Percentiles rank a stretch among this genome's conserved stretches.
Evolutionary conservation across 1,140 invertebrate genomes (phyloP).

Genomic region (Dreissena polymorpha): DNA sequence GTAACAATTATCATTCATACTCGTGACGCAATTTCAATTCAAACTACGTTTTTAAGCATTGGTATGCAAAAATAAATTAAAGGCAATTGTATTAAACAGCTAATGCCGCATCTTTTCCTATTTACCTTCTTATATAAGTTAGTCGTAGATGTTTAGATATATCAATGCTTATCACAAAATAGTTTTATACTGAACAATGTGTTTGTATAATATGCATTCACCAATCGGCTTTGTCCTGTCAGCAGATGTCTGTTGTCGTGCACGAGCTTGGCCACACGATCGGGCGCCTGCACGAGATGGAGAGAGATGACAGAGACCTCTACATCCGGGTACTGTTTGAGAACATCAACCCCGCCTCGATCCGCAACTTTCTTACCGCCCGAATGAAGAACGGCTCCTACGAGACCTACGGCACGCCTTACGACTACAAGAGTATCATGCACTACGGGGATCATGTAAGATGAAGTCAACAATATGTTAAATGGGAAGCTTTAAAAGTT

Average conservation of each 20-base stretch:
- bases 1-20: too few relatives aligned
- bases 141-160: too few relatives aligned
- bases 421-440: constrained; percentile 82
- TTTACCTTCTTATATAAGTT: too few relatives aligned
- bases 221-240: too few relatives aligned
- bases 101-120: neutral
- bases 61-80: neutral
- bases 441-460: constrained; percentile 73
- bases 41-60: too few relatives aligned
- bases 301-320: constrained; percentile 84
- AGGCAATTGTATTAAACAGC: neutral
- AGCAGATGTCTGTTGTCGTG: constrained; percentile 54
- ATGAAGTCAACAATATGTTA: neutral
- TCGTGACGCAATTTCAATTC: too few relatives aligned
- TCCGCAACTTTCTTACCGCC: constrained; percentile 81
- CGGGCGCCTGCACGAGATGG: constrained; percentile 84
- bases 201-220: too few relatives aligned
- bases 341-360: constrained; percentile 82
- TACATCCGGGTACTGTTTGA: constrained; percentile 84
- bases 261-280: constrained; percentile 82
- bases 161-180: too few relatives aligned
- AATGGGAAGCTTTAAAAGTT: neutral
- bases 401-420: constrained; percentile 77
- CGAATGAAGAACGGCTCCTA: constrained; percentile 73
- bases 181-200: too few relatives aligned